Percentiles rank a stretch among this genome's conserved stretches.
These are phyloP conservation scores for Porites australiensis DNA, from an alignment of 64 coral and sea anemone species.

Conservation along the genomic window DNA sequence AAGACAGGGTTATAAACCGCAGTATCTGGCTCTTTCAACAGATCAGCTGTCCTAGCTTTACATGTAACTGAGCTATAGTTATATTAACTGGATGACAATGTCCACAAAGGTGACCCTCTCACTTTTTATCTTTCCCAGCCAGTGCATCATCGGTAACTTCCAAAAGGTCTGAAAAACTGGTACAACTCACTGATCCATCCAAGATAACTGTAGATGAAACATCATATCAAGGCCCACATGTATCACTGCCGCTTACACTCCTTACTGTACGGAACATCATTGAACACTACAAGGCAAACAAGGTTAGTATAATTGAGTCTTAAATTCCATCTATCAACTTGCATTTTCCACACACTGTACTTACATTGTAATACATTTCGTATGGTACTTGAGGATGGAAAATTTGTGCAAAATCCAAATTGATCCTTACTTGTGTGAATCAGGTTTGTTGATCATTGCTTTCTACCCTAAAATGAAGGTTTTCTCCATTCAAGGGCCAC, in stretches of 20 bases:
- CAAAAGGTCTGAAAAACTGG: slow-evolving; percentile 56
- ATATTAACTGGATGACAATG: background rate
- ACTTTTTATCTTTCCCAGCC: slow-evolving; percentile 50
- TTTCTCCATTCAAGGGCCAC: too few relatives aligned
- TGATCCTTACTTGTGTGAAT: too few relatives aligned
- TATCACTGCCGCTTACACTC: slow-evolving; percentile 74
- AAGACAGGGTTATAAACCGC: too few relatives aligned
- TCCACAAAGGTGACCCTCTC: background rate
- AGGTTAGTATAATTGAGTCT: slow-evolving; percentile 24
- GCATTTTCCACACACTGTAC: background rate
- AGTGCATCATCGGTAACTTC: slow-evolving; percentile 66
- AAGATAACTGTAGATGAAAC: slow-evolving; percentile 56
- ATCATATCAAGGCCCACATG: slow-evolving; percentile 62
- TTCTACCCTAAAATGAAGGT: too few relatives aligned
- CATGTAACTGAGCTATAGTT: too few relatives aligned
- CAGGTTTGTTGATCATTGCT: too few relatives aligned
- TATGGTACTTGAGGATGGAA: too few relatives aligned
- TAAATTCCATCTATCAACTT: background rate
- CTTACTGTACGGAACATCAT: slow-evolving; percentile 64
- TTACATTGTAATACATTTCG: too few relatives aligned
- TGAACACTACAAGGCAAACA: slow-evolving; percentile 76
- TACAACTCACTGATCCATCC: slow-evolving; percentile 72
- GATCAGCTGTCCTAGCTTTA: too few relatives aligned
- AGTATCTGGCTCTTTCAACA: too few relatives aligned
- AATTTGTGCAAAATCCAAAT: too few relatives aligned